Percentiles rank a stretch among this genome's conserved stretches.
Evolutionary conservation across 64 coral and sea anemone species (phyloP).

Genomic region (Cladopsammia gracilis): DNA sequence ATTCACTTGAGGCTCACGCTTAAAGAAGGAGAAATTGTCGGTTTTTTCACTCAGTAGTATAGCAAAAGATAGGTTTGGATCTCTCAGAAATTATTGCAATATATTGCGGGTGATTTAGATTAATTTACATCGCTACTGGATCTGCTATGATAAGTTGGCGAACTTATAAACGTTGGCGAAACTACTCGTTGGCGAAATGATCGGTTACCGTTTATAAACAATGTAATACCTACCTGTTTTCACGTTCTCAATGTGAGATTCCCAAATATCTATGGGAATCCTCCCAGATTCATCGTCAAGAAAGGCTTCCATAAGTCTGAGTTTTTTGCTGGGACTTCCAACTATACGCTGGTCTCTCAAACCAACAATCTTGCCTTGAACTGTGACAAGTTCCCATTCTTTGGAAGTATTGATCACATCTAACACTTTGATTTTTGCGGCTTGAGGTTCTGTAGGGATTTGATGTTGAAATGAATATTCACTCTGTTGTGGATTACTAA

Average conservation of each 20-base stretch:
- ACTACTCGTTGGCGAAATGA: too few relatives aligned
- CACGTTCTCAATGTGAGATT: constrained; percentile 73
- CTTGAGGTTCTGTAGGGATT: constrained; percentile 73
- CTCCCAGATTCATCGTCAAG: constrained; percentile 65
- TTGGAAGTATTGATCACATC: constrained; percentile 81
- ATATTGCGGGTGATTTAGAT: too few relatives aligned
- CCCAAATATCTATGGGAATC: constrained; percentile 73
- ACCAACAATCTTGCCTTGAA: constrained; percentile 73
- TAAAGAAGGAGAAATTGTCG: too few relatives aligned
- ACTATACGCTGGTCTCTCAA: constrained; percentile 81
- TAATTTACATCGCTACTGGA: too few relatives aligned
- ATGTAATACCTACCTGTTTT: constrained; percentile 77
- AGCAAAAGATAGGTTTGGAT: too few relatives aligned
- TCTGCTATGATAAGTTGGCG: too few relatives aligned
- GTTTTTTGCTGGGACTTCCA: constrained; percentile 78
- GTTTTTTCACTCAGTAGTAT: too few relatives aligned
- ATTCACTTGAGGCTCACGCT: too few relatives aligned
- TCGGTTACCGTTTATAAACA: too few relatives aligned
- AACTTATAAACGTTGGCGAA: too few relatives aligned
- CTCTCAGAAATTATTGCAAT: too few relatives aligned
- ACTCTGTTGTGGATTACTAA: constrained; percentile 76
- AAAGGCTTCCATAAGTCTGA: constrained; percentile 60
- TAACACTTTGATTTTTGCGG: constrained; percentile 74
- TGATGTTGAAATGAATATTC: constrained; percentile 90
- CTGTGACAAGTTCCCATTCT: constrained; percentile 82